phyloP scores from a whole-genome alignment of 2,113 vertebrate genomes.

The Centropus bengalensis region DNA sequence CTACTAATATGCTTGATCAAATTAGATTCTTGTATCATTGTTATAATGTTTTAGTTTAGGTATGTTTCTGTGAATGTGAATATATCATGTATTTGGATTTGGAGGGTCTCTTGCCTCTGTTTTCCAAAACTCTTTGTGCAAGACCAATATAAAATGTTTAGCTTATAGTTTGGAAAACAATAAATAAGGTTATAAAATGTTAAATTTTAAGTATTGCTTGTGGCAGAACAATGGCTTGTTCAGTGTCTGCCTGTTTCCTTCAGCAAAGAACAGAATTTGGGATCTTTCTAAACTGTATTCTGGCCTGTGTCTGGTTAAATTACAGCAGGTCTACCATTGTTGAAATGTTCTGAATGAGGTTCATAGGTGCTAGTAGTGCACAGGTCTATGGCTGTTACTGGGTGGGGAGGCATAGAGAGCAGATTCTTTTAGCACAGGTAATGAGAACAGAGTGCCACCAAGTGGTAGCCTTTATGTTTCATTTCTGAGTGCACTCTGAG shows the following conservation, averaged over 20 bases:
- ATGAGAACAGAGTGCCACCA: not conserved
- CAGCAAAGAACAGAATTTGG: not conserved
- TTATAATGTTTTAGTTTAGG: not conserved
- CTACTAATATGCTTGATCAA: not conserved
- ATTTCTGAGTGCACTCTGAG: not conserved
- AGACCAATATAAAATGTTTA: not conserved
- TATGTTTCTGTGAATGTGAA: not conserved
- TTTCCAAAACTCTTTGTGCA: not conserved
- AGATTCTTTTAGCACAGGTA: not conserved
- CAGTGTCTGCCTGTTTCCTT: not conserved
- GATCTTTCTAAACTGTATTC: not conserved
- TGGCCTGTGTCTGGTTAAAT: not conserved
- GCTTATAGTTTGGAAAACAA: not conserved
- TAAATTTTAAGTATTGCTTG: not conserved
- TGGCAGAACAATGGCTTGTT: not conserved
- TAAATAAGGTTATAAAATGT: not conserved
- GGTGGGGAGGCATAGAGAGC: not conserved
- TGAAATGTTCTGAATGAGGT: not conserved
- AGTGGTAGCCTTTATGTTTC: not conserved
- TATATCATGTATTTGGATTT: not conserved
- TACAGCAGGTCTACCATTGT: not conserved
- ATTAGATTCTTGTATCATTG: not conserved
- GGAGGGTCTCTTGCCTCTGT: not conserved
- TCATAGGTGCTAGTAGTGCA: not conserved
- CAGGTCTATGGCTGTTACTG: not conserved